These are phyloP conservation scores for Itoplectis maculator DNA, from an alignment of 2,888 invertebrate genomes.

Conservation along the genomic window DNA sequence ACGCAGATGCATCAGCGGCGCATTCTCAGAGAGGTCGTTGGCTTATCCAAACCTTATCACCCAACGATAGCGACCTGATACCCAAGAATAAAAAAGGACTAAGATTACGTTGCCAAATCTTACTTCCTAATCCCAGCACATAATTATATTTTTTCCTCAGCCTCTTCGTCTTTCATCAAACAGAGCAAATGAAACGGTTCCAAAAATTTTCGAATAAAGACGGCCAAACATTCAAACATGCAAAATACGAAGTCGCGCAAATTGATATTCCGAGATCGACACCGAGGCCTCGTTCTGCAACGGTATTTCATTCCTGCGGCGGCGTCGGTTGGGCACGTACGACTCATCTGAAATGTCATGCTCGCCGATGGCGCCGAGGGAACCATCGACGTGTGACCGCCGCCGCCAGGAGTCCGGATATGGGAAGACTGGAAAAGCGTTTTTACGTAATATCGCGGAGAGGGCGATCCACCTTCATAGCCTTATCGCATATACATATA, in stretches of 20 bases:
- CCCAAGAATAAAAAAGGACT: background rate
- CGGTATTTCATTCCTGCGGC: slow-evolving; percentile 24
- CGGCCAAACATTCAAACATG: background rate
- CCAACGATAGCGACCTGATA: background rate
- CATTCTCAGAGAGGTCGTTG: slow-evolving; percentile 3
- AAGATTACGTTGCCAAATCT: background rate
- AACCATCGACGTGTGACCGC: slow-evolving; percentile 60
- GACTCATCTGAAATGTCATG: slow-evolving; percentile 61
- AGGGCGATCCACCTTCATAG: slow-evolving; percentile 1
- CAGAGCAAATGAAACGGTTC: no score
- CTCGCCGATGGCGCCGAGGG: slow-evolving; percentile 54
- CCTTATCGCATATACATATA: background rate
- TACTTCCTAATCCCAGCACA: background rate
- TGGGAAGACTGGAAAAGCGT: slow-evolving; percentile 41
- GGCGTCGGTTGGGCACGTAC: slow-evolving; percentile 42
- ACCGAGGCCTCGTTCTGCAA: background rate
- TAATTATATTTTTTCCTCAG: background rate
- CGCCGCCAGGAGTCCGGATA: no score
- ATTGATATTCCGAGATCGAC: slow-evolving; percentile 22
- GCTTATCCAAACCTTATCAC: background rate
- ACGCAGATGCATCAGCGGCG: no score
- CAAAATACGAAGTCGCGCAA: background rate
- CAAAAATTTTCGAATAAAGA: background rate
- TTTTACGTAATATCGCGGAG: slow-evolving; percentile 57
- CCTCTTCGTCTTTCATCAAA: no score